phyloP scores from a whole-genome alignment of 2,797 vertebrate species.

The Setipinna tenuifilis region DNA sequence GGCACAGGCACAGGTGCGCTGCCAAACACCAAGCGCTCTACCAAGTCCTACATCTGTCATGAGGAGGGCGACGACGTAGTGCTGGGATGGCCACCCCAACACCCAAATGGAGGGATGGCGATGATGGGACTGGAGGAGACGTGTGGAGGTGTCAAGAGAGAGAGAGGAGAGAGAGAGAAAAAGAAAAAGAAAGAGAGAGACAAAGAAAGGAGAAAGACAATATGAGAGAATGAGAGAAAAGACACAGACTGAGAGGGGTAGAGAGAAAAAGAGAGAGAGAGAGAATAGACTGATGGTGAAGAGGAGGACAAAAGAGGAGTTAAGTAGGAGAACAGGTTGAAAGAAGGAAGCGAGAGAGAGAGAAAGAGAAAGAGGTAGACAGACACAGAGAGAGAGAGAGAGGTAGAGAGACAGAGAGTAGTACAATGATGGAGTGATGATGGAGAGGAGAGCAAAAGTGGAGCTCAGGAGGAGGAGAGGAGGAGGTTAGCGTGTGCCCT shows the following conservation, averaged over 20 bases:
- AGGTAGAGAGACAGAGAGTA: background rate
- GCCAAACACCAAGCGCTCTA: slow-evolving; percentile 47
- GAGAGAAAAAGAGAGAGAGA: too few relatives aligned
- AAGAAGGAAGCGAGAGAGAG: background rate
- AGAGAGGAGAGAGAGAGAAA: background rate
- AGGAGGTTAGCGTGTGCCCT: slow-evolving; percentile 31
- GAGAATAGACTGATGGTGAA: too few relatives aligned
- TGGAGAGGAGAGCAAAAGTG: too few relatives aligned
- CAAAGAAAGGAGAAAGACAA: background rate
- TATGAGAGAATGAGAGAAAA: background rate
- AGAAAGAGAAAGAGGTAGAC: slow-evolving; percentile 16
- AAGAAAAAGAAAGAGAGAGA: background rate
- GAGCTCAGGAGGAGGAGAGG: slow-evolving; percentile 54
- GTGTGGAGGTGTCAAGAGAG: too few relatives aligned
- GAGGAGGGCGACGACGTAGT: slow-evolving; percentile 20
- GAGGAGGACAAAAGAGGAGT: background rate
- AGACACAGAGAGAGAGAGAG: background rate
- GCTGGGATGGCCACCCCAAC: slow-evolving; percentile 10
- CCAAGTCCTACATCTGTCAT: slow-evolving; percentile 36
- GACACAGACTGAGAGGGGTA: background rate
- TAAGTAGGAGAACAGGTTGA: too few relatives aligned
- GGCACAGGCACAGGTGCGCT: slow-evolving; percentile 20
- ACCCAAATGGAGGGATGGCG: background rate
- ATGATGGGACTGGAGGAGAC: background rate
- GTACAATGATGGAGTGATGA: too few relatives aligned